Evolutionary conservation across 2,113 vertebrate genomes (phyloP).

Genomic region (Pao palembangensis): DNA sequence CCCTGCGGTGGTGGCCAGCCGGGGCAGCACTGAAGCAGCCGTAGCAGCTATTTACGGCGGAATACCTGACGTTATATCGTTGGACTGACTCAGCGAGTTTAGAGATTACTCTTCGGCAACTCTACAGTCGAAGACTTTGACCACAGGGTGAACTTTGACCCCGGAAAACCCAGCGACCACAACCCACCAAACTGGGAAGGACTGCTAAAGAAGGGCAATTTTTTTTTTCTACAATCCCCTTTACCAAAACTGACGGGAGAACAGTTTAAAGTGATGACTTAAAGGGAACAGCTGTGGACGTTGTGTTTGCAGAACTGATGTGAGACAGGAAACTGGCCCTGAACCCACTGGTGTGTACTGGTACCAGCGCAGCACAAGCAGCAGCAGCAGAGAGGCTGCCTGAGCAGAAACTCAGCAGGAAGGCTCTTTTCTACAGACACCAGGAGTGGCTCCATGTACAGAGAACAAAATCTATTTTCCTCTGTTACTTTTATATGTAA

Average conservation of each 20-base stretch:
- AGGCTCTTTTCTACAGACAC: slow-evolving; percentile 67
- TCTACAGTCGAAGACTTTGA: slow-evolving; percentile 36
- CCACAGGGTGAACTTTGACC: slow-evolving; percentile 21
- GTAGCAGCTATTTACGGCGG: slow-evolving; percentile 90
- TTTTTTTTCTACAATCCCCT: slow-evolving; percentile 2
- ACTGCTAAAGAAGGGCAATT: slow-evolving; percentile 35
- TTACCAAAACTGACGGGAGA: slow-evolving; percentile 17
- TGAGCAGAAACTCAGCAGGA: slow-evolving; percentile 47
- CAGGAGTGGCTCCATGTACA: slow-evolving; percentile 84
- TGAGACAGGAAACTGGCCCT: slow-evolving; percentile 26
- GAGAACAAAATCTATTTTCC: slow-evolving; percentile 99
- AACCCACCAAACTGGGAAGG: slow-evolving; percentile 19
- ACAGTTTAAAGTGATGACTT: slow-evolving; percentile 14
- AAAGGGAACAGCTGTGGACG: slow-evolving; percentile 22
- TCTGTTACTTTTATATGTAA: slow-evolving; percentile 98
- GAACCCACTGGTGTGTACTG: slow-evolving; percentile 26
- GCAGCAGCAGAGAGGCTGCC: slow-evolving; percentile 43
- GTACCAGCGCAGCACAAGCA: slow-evolving; percentile 40
- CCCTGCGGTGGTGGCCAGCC: slow-evolving; percentile 56
- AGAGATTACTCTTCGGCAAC: background rate
- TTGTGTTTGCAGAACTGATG: slow-evolving; percentile 26
- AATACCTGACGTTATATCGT: slow-evolving; percentile 94
- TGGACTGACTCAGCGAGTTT: slow-evolving; percentile 81
- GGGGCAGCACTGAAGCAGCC: slow-evolving; percentile 77
- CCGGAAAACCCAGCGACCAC: slow-evolving; percentile 6